phyloP scores from a whole-genome alignment of 1,140 invertebrate species.

The Lithobius niger region DNA sequence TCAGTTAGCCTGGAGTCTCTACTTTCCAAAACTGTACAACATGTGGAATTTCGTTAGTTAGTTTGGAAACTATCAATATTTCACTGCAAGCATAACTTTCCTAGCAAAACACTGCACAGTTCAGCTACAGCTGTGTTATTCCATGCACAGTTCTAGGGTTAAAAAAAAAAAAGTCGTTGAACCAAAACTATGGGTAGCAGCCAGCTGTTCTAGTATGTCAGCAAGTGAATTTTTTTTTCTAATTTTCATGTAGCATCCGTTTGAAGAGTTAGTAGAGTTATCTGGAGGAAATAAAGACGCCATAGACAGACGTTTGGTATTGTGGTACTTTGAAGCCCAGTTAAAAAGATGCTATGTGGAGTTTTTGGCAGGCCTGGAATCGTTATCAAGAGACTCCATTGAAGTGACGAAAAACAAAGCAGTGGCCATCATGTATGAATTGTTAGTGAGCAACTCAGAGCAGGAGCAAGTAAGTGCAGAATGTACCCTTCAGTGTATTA shows the following conservation, averaged over 20 bases:
- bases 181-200: too few relatives aligned
- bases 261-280: constrained; percentile 25
- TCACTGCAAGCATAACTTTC: too few relatives aligned
- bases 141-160: too few relatives aligned
- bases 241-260: constrained; percentile 38
- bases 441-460: constrained; percentile 70
- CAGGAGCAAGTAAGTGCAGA: constrained; percentile 72
- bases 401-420: constrained; percentile 70
- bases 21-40: too few relatives aligned
- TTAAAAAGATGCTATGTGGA: constrained; percentile 60
- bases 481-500: too few relatives aligned
- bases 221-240: constrained; percentile 41
- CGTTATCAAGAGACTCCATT: constrained; percentile 48
- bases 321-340: constrained; percentile 68
- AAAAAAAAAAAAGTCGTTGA: too few relatives aligned
- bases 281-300: constrained; percentile 30
- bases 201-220: too few relatives aligned
- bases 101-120: too few relatives aligned
- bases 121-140: too few relatives aligned
- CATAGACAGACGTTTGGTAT: constrained; percentile 35
- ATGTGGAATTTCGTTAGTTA: too few relatives aligned
- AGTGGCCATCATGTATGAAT: constrained; percentile 56
- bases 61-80: too few relatives aligned
- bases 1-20: too few relatives aligned
- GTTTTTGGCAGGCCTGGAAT: constrained; percentile 49